Conservation (phyloP, 2,113 vertebrate species). For the Callopanchax toddi region DNA sequence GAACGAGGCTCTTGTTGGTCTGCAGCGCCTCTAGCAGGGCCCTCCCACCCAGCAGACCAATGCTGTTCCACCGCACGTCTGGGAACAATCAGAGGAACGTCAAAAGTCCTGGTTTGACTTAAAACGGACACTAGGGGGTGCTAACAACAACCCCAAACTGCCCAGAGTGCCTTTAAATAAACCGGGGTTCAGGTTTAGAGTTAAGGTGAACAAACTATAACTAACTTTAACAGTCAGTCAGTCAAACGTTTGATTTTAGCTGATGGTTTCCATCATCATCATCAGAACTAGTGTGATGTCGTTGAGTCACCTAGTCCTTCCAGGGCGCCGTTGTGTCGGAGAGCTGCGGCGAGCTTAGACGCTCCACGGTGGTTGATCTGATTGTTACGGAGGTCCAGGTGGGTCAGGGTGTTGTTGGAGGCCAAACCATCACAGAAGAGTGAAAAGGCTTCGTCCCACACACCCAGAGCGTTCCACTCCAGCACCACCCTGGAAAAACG, state of each 20-base stretch:
- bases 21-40: slow-evolving; percentile 85
- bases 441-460: slow-evolving; percentile 90
- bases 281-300: neutral
- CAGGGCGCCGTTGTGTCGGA: slow-evolving; percentile 82
- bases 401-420: slow-evolving; percentile 78
- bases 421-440: slow-evolving; percentile 88
- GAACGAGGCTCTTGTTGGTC: slow-evolving; percentile 84
- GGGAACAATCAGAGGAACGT: neutral
- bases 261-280: too few species aligned
- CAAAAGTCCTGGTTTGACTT: too few species aligned
- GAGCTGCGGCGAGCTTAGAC: slow-evolving; percentile 82
- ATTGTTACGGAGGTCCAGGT: slow-evolving; percentile 93
- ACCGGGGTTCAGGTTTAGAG: too few species aligned
- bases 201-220: too few species aligned
- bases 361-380: slow-evolving; percentile 93
- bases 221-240: too few species aligned
- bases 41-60: slow-evolving; percentile 91
- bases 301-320: slow-evolving; percentile 86
- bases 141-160: too few species aligned
- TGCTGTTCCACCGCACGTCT: slow-evolving; percentile 97
- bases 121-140: too few species aligned
- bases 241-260: too few species aligned
- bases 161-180: too few species aligned
- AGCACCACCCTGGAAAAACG: slow-evolving; percentile 83
- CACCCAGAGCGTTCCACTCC: slow-evolving; percentile 93